Evolutionary conservation across 2,797 vertebrate species (phyloP).

Genomic region (Adelosebastes latens): DNA sequence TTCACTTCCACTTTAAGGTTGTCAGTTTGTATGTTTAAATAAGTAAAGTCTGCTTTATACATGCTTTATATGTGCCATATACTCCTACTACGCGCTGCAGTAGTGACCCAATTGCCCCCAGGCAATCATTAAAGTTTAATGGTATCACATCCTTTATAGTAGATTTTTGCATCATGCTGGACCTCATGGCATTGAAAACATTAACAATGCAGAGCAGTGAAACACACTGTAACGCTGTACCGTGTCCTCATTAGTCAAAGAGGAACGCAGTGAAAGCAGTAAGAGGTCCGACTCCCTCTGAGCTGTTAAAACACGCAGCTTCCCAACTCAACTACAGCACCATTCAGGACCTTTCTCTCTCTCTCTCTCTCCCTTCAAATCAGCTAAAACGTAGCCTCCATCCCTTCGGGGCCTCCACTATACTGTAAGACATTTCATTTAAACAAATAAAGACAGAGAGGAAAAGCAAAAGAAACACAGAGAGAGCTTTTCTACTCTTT

Average conservation of each 20-base stretch:
- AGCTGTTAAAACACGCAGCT: slow-evolving; percentile 1
- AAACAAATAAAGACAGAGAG: slow-evolving; percentile 44
- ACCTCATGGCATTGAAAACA: slow-evolving; percentile 12
- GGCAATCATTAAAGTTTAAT: slow-evolving; percentile 52
- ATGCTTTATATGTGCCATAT: background rate
- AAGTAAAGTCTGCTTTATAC: background rate
- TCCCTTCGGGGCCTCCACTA: slow-evolving; percentile 49
- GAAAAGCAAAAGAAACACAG: slow-evolving; percentile 9
- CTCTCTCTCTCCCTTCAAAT: slow-evolving; percentile 43
- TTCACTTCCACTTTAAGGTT: background rate
- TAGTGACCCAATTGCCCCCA: slow-evolving; percentile 6
- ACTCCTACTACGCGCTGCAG: background rate
- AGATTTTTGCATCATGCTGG: slow-evolving; percentile 31
- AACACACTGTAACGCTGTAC: background rate
- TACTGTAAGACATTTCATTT: slow-evolving; percentile 65
- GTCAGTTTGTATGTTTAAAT: background rate
- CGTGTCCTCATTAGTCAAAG: slow-evolving; percentile 25
- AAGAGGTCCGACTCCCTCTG: background rate
- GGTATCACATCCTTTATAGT: slow-evolving; percentile 16
- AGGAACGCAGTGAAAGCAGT: background rate
- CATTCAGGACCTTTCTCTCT: slow-evolving; percentile 25
- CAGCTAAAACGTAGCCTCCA: slow-evolving; percentile 24
- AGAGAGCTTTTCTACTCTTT: slow-evolving; percentile 14
- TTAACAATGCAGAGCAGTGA: background rate
- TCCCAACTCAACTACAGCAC: slow-evolving; percentile 4